Evolutionary conservation across 2,888 invertebrate genomes (phyloP).

Genomic region (Conops quadrifasciatus): DNA sequence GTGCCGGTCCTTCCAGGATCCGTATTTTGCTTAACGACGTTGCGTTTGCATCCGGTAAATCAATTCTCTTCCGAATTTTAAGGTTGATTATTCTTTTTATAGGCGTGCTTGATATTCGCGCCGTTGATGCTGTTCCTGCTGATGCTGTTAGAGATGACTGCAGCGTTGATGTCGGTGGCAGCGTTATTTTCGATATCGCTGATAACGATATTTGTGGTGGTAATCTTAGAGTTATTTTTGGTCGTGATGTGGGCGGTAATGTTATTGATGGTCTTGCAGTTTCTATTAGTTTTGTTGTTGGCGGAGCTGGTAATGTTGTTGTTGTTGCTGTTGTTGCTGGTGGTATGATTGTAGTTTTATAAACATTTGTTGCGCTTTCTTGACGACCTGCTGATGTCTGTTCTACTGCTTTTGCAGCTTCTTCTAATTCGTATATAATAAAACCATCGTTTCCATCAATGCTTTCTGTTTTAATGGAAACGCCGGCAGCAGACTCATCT

Average conservation of each 20-base stretch:
- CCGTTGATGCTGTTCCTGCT: neutral
- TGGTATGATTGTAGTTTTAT: neutral
- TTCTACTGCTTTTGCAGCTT: neutral
- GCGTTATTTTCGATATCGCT: neutral
- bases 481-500: slow-evolving; percentile 21
- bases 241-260: neutral
- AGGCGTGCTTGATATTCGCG: neutral
- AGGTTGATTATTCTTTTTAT: slow-evolving; percentile 33
- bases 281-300: neutral
- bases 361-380: neutral
- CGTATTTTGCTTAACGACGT: too few species aligned
- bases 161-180: neutral
- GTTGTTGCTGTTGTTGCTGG: neutral
- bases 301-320: neutral
- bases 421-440: slow-evolving; percentile 41
- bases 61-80: slow-evolving; percentile 36
- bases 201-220: neutral
- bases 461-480: neutral
- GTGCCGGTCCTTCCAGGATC: too few species aligned
- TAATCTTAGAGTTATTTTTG: neutral
- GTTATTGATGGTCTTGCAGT: neutral
- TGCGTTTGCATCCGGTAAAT: neutral
- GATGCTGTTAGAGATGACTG: neutral
- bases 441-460: slow-evolving; percentile 30
- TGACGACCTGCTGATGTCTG: neutral